These are phyloP conservation scores for Sebastes aleutianus DNA, from an alignment of 2,797 vertebrate genomes.

Conservation along the genomic window DNA sequence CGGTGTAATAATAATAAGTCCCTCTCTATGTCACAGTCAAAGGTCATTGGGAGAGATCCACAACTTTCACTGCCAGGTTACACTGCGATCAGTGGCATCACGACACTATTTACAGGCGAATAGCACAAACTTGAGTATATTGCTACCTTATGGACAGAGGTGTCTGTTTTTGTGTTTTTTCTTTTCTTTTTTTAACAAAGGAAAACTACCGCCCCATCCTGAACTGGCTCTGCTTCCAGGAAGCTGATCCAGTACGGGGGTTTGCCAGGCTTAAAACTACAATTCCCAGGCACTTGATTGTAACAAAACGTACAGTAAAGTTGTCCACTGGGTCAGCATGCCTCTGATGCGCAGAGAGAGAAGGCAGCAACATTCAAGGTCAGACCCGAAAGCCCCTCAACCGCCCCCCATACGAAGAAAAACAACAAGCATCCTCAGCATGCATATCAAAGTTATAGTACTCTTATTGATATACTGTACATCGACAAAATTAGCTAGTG, in stretches of 20 bases:
- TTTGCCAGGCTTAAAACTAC: slow-evolving; percentile 62
- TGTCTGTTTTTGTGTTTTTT: slow-evolving; percentile 5
- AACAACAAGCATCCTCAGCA: slow-evolving; percentile 69
- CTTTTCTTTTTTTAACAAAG: slow-evolving; percentile 32
- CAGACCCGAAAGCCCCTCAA: slow-evolving; percentile 55
- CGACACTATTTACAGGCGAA: slow-evolving; percentile 57
- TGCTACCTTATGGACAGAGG: slow-evolving; percentile 74
- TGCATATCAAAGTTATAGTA: slow-evolving; percentile 71
- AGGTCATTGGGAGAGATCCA: slow-evolving; percentile 78
- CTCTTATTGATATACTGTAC: slow-evolving; percentile 70
- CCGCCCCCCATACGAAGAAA: slow-evolving; percentile 43
- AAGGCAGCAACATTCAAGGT: slow-evolving; percentile 74
- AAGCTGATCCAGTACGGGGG: slow-evolving; percentile 25
- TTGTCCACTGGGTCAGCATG: slow-evolving; percentile 66
- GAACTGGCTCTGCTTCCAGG: slow-evolving; percentile 9
- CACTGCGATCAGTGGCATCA: slow-evolving; percentile 41
- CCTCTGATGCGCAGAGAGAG: slow-evolving; percentile 66
- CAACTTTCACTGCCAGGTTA: slow-evolving; percentile 54
- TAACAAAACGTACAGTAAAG: slow-evolving; percentile 71
- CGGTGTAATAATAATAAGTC: slow-evolving; percentile 56
- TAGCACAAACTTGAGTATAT: slow-evolving; percentile 50
- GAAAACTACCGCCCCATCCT: slow-evolving; percentile 29
- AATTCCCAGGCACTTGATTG: slow-evolving; percentile 84
- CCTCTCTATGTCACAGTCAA: slow-evolving; percentile 80
- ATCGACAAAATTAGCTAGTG: slow-evolving; percentile 56